Evolutionary conservation across 2,113 vertebrate genomes (phyloP).

Genomic region (Paramormyrops kingsleyae): DNA sequence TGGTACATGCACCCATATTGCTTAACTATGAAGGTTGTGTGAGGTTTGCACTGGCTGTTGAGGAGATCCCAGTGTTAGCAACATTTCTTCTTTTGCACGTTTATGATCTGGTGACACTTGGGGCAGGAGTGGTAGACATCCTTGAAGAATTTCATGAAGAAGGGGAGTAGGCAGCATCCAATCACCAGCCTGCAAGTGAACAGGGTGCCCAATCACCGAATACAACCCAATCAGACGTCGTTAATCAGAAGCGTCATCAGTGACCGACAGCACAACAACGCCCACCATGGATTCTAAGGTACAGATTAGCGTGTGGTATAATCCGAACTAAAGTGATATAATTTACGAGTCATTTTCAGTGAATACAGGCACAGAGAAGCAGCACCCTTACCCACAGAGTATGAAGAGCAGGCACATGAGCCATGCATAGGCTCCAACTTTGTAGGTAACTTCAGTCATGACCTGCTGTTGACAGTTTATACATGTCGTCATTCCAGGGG

Average conservation of each 20-base stretch:
- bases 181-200: conserved; percentile 47
- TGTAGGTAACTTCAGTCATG: conserved; percentile 58
- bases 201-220: not conserved
- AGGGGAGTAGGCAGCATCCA: conserved; percentile 64
- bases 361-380: not conserved
- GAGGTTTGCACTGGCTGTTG: not conserved
- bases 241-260: not conserved
- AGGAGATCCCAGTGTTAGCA: conserved; percentile 33
- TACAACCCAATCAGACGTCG: not conserved
- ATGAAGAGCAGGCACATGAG: conserved; percentile 65
- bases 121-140: conserved; percentile 63
- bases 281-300: not conserved
- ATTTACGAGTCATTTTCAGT: not conserved
- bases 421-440: conserved; percentile 60
- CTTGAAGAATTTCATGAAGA: conserved; percentile 61
- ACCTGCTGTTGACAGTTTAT: conserved; percentile 59
- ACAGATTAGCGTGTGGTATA: not conserved
- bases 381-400: conserved; percentile 58
- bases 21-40: not conserved
- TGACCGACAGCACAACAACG: not conserved
- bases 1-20: not conserved
- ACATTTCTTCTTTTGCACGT: conserved; percentile 58
- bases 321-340: not conserved
- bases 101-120: conserved; percentile 53
- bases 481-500: conserved; percentile 53